These are phyloP conservation scores for Carassius gibelio DNA, from an alignment of 2,113 vertebrate genomes.

Conservation along the genomic window DNA sequence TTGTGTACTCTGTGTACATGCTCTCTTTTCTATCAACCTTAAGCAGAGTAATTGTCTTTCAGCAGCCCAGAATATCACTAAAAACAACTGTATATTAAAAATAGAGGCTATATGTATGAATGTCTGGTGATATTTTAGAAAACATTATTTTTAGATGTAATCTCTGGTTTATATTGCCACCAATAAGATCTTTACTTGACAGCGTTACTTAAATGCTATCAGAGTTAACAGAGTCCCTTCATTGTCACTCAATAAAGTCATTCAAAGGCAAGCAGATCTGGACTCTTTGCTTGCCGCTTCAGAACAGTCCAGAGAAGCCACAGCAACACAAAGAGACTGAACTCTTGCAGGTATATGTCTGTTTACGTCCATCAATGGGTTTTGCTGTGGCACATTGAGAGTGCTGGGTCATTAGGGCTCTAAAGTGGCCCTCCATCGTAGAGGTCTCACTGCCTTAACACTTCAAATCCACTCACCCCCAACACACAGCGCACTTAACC, in stretches of 20 bases:
- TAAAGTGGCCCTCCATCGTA: conserved; percentile 67
- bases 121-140: background rate
- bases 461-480: conserved; percentile 67
- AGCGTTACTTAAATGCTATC: background rate
- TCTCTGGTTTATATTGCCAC: background rate
- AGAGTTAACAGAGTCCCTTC: background rate
- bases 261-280: background rate
- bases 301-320: conserved; percentile 55
- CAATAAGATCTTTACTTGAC: background rate
- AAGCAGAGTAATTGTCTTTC: background rate
- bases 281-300: conserved; percentile 5
- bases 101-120: background rate
- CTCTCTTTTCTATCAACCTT: background rate
- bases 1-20: background rate
- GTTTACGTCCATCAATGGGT: conserved; percentile 17
- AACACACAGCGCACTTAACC: conserved; percentile 58
- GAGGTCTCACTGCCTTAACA: conserved; percentile 54
- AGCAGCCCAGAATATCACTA: background rate
- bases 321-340: conserved; percentile 38
- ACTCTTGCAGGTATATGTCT: conserved; percentile 58
- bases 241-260: background rate
- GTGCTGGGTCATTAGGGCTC: conserved; percentile 21
- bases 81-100: background rate
- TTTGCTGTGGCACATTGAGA: conserved; percentile 1
- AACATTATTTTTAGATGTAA: background rate